These are phyloP conservation scores for Corbicula japonica DNA, from an alignment of 2,888 invertebrate genomes.

Conservation along the genomic window DNA sequence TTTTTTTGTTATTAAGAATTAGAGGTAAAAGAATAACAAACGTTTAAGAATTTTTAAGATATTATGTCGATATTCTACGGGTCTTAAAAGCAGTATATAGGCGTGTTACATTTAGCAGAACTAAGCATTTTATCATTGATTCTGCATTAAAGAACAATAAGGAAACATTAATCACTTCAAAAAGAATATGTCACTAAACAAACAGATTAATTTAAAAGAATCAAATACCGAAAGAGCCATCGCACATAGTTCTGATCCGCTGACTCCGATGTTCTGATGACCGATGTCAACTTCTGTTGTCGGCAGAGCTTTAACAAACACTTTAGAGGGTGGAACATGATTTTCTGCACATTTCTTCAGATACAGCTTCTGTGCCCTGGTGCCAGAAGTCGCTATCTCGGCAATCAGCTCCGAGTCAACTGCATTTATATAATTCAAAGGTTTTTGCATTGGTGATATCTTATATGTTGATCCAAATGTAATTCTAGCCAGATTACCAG, in stretches of 20 bases:
- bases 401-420: conserved; percentile 47
- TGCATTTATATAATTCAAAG: no score
- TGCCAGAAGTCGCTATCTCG: conserved; percentile 47
- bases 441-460: no score
- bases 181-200: background rate
- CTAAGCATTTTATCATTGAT: no score
- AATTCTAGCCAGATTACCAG: no score
- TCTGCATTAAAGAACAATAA: background rate
- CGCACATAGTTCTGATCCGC: conserved; percentile 76
- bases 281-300: conserved; percentile 65
- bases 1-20: no score
- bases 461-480: no score
- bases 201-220: background rate
- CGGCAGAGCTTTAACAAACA: conserved; percentile 68
- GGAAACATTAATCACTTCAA: background rate
- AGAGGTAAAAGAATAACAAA: no score
- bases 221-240: conserved; percentile 76
- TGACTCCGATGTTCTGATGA: conserved; percentile 74
- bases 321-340: conserved; percentile 65
- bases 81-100: no score
- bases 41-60: no score
- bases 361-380: conserved; percentile 69
- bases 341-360: conserved; percentile 70
- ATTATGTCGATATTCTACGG: no score
- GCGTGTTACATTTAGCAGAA: no score